A percentile compares a stretch with the other conserved stretches of the same genome.
phyloP scores from a whole-genome alignment of 1,140 invertebrate species.

The Polyergus mexicanus region DNA sequence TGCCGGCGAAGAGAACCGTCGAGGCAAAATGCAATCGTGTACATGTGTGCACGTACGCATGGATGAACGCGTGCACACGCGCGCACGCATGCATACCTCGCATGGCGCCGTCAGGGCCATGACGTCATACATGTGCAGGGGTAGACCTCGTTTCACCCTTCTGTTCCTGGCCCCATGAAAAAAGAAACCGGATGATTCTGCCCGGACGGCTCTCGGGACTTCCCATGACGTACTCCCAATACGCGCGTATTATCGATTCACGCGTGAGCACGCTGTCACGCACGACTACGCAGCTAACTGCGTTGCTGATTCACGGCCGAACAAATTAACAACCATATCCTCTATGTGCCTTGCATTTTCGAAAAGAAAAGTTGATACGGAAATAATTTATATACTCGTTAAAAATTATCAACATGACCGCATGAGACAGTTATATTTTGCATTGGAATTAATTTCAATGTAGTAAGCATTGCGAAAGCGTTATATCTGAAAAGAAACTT shows the following conservation, averaged over 20 bases:
- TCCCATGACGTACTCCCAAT: conserved; percentile 76
- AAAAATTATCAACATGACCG: background rate
- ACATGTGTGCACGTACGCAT: background rate
- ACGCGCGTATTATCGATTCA: conserved; percentile 65
- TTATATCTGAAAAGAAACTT: too few relatives aligned
- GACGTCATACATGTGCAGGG: conserved; percentile 74
- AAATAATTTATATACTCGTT: background rate
- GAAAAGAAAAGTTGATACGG: background rate
- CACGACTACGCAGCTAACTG: conserved; percentile 37
- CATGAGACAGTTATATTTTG: too few relatives aligned
- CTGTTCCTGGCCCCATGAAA: conserved; percentile 73
- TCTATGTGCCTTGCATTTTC: background rate
- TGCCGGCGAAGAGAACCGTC: conserved; percentile 20
- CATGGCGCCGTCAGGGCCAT: conserved; percentile 47
- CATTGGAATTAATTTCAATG: too few relatives aligned
- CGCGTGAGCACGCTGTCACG: conserved; percentile 41
- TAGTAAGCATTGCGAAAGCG: too few relatives aligned
- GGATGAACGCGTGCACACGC: background rate
- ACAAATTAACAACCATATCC: conserved; percentile 32
- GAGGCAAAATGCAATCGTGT: conserved; percentile 12
- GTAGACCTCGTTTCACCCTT: conserved; percentile 72
- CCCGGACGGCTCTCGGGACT: conserved; percentile 72
- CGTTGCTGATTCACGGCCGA: conserved; percentile 49
- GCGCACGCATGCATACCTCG: background rate
- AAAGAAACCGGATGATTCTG: conserved; percentile 80